Base-by-base conservation (phyloP, 1,140 invertebrate genomes). In the Maniola jurtina region DNA sequence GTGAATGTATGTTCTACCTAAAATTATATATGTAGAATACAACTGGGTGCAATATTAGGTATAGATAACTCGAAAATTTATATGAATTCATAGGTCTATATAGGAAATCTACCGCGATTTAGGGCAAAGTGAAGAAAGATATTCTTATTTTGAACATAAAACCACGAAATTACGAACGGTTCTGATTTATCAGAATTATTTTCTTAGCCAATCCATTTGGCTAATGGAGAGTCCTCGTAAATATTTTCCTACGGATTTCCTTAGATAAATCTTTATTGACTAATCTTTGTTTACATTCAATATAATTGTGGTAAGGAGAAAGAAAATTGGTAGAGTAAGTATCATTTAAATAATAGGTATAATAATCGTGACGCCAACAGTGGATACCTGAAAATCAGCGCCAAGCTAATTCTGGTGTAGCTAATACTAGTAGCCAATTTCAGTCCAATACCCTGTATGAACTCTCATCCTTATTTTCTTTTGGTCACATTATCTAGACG, bases 151-250 rank as follows among this genome's bases (percentile, higher is more conserved):
- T 61, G 38, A 60, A 66, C 50, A 66, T 47, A 66, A 61, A 67
- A 58, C 64, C 50, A 61, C 64, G 25, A 48, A 67, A 67, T 67
- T 48, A 47, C 58, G 55, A 38, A 47, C 52, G 11, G 50, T 34
- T 67, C 61, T 60, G 64, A 67, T 64, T 67, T 71, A 71, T 60
- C 13, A 55, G 59, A 68, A 69, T 69, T 72, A 69, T 72, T 66
- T 72, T 68, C 61, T 63, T 61, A 65, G 54, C 61, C 42, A 56
- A 25, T 62, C 70, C 70, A 69, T 72, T 72, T 69, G 63, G 47
- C 61, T 69, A 72, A 72, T 72, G 66, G 66, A 68, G 66, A 58
- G 60, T 54, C 60, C 48, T 61, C 69, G 48, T 68, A 65, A 72
- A 64, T 69, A 69, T 68, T 64, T 68, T 68, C 52, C 38, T 58